Percentiles rank a stretch among this genome's conserved stretches.
Conservation (phyloP, 1,140 invertebrate genomes). For the Cyclargus thomasi region DNA sequence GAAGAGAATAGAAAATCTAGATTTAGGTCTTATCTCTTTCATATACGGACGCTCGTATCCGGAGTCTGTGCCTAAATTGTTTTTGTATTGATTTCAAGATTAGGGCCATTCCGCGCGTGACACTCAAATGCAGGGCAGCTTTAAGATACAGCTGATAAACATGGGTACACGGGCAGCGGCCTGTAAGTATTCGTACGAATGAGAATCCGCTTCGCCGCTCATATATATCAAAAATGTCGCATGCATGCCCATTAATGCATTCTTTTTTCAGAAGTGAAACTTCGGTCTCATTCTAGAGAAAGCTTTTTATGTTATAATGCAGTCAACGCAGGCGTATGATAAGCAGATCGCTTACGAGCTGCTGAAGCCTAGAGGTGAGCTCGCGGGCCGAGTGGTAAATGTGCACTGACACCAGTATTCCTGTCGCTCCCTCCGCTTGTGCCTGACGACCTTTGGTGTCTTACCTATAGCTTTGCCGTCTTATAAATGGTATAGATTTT, state of each 20-base stretch:
- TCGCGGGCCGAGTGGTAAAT: conserved; percentile 53
- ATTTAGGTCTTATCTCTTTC: conserved; percentile 71
- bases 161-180: conserved; percentile 84
- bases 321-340: conserved; percentile 51
- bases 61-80: conserved; percentile 48
- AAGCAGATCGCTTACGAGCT: conserved; percentile 64
- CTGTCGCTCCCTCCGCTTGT: conserved; percentile 30
- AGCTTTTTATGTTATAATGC: conserved; percentile 71
- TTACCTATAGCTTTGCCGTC: conserved; percentile 33
- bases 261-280: conserved; percentile 70
- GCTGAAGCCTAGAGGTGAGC: conserved; percentile 67
- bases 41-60: conserved; percentile 32
- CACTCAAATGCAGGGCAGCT: conserved; percentile 74
- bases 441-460: conserved; percentile 30
- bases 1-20: conserved; percentile 68
- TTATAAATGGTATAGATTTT: not conserved
- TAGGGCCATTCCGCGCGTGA: conserved; percentile 45
- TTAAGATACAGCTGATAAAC: conserved; percentile 81
- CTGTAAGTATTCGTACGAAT: conserved; percentile 76
- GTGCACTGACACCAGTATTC: conserved; percentile 45
- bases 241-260: conserved; percentile 59
- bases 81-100: conserved; percentile 54
- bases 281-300: conserved; percentile 59
- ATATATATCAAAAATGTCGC: conserved; percentile 33
- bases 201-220: conserved; percentile 36